Evolutionary conservation across 1,140 invertebrate species (phyloP), one percentile per base, ranked within the genome.

Genomic region (Archegozetes longisetosus): DNA sequence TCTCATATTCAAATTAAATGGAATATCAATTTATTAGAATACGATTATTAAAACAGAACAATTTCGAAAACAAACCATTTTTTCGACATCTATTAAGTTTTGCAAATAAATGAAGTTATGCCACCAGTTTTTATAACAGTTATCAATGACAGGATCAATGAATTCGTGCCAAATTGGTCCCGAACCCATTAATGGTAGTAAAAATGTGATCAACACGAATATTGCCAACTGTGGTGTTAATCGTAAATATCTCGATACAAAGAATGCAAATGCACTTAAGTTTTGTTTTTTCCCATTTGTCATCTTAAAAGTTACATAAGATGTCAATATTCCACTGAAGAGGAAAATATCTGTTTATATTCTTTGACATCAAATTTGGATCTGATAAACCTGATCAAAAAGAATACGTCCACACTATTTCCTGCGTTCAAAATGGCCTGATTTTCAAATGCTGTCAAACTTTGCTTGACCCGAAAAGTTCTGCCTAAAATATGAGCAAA

Each of bases 331-430:
- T 14, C 64, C 64, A 4, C 64, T 66, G n/a, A 22, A 54, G 26
- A 9, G 29, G 17, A 51, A 2, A 51, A 14, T 24, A 53, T 13
- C 52, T n/a, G 14, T 4, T 20, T 27, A 20, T 27, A 58, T 24
- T 2, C n/a, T n/a, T n/a, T n/a, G n/a, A n/a, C n/a, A n/a, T n/a
- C n/a, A n/a, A n/a, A n/a, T n/a, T n/a, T n/a, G n/a, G n/a, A n/a
- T n/a, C n/a, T n/a, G n/a, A n/a, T n/a, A n/a, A 47, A 65, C 64
- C 64, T 62, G 20, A 65, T 55, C 17, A 65, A 4, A 23, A 65
- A 65, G 46, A 65, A 65, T 0, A 61, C 63, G 49, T 65, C 64
- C 0, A 65, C 64, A 29, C 62, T 64, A 55, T 61, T 53, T 55
- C 61, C 60, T 0, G 64, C 58, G 28, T 64, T 64, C 12, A 60